Conservation (phyloP, 2,888 invertebrate species). For the Pachycephus smyrnensis region DNA sequence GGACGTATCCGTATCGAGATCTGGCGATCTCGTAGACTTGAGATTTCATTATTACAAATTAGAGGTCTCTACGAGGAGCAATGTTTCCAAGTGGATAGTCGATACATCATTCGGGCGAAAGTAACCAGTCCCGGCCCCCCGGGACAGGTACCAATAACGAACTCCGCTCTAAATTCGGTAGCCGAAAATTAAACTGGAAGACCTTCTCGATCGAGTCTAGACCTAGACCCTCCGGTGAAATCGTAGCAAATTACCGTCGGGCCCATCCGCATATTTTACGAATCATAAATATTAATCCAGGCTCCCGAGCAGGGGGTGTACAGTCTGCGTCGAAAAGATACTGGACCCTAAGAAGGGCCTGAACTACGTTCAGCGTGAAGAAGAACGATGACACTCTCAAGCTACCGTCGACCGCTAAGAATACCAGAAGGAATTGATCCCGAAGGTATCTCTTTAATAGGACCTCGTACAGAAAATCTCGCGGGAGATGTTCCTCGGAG, state of each 20-base stretch:
- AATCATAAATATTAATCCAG: conserved; percentile 54
- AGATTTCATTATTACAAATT: conserved; percentile 22
- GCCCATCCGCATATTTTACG: conserved; percentile 49
- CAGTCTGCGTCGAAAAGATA: background rate
- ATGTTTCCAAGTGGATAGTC: background rate
- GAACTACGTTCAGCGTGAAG: background rate
- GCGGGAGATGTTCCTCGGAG: conserved; percentile 49
- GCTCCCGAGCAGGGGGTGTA: background rate
- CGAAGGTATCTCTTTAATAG: conserved; percentile 29
- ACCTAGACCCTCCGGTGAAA: conserved; percentile 53
- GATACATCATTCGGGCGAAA: conserved; percentile 13
- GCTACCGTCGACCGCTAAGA: background rate
- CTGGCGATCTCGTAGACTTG: conserved; percentile 8
- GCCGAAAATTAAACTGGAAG: conserved; percentile 47
- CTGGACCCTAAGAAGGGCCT: background rate
- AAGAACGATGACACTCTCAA: background rate
- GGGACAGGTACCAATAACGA: conserved; percentile 1
- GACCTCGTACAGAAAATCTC: conserved; percentile 28
- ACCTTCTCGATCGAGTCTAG: conserved; percentile 36
- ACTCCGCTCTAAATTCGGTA: conserved; percentile 42
- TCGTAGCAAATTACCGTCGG: conserved; percentile 52
- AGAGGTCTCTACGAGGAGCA: conserved; percentile 10
- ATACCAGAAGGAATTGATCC: background rate
- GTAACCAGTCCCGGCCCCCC: background rate
- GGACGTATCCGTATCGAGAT: background rate